A percentile compares a stretch with the other conserved stretches of the same genome.
Evolutionary conservation across 2,113 vertebrate genomes (phyloP).

Genomic region (Antechinus flavipes): DNA sequence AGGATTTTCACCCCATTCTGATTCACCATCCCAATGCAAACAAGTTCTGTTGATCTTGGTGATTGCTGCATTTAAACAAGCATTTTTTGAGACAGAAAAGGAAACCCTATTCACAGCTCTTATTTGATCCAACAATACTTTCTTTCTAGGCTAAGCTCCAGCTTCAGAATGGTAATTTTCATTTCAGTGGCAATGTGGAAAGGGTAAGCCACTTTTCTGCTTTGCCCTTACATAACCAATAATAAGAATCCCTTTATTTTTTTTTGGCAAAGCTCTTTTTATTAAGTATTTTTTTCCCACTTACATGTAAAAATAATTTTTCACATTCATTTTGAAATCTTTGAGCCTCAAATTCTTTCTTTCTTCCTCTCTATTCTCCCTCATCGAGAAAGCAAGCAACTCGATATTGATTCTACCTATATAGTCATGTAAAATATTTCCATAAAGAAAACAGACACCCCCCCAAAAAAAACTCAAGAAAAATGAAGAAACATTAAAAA

Average conservation of each 20-base stretch:
- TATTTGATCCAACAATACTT: not conserved
- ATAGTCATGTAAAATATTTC: too few species aligned
- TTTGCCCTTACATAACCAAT: not conserved
- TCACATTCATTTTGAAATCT: too few species aligned
- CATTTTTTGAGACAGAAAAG: constrained; percentile 15
- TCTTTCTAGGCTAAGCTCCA: not conserved
- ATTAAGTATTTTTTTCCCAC: too few species aligned
- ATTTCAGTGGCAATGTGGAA: not conserved
- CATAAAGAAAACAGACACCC: too few species aligned
- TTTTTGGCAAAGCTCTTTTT: too few species aligned
- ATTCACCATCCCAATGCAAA: constrained; percentile 15
- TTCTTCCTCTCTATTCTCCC: too few species aligned
- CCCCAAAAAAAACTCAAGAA: too few species aligned
- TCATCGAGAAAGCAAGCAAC: too few species aligned
- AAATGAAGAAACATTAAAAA: too few species aligned
- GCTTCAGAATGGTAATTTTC: not conserved
- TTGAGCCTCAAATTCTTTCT: too few species aligned
- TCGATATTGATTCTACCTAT: too few species aligned
- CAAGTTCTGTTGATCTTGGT: constrained; percentile 47
- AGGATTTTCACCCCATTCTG: constrained; percentile 28
- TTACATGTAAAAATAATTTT: too few species aligned
- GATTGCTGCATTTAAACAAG: constrained; percentile 6
- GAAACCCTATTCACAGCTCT: not conserved
- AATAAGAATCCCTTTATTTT: not conserved
- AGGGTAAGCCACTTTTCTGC: not conserved